A percentile compares a stretch with the other conserved stretches of the same genome.
phyloP scores from a whole-genome alignment of 2,888 invertebrate species.

The Heliconius charithonia region DNA sequence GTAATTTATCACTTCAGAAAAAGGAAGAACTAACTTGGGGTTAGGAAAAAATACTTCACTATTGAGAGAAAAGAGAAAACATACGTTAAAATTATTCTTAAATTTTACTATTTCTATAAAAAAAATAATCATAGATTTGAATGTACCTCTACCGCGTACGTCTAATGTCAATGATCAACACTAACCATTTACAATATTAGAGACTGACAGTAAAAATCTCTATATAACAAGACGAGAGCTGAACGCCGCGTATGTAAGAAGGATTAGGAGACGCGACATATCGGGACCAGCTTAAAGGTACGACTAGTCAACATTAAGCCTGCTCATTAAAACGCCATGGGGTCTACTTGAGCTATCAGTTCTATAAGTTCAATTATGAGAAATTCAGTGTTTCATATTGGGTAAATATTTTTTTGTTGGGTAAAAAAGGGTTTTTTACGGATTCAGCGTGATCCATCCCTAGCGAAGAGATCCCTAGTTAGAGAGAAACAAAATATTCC shows the following conservation, averaged over 20 bases:
- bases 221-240: not conserved
- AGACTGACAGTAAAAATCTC: not conserved
- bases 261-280: not conserved
- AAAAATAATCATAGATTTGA: too few relatives aligned
- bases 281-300: not conserved
- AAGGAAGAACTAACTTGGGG: slow-evolving; percentile 18
- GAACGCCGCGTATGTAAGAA: not conserved
- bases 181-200: not conserved
- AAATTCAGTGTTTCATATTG: too few relatives aligned
- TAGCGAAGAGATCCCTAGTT: too few relatives aligned
- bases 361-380: too few relatives aligned
- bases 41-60: not conserved
- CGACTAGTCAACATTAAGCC: slow-evolving; percentile 12
- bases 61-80: not conserved
- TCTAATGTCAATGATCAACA: not conserved
- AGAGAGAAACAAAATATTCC: too few relatives aligned
- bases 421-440: too few relatives aligned
- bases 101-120: too few relatives aligned
- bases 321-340: slow-evolving; percentile 3
- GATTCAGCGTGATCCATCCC: too few relatives aligned
- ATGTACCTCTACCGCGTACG: too few relatives aligned
- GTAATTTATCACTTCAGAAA: slow-evolving; percentile 35
- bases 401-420: too few relatives aligned
- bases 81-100: not conserved
- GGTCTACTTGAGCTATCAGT: not conserved